Conservation (phyloP, 2,797 vertebrate genomes). For the Peromyscus nudipes region DNA sequence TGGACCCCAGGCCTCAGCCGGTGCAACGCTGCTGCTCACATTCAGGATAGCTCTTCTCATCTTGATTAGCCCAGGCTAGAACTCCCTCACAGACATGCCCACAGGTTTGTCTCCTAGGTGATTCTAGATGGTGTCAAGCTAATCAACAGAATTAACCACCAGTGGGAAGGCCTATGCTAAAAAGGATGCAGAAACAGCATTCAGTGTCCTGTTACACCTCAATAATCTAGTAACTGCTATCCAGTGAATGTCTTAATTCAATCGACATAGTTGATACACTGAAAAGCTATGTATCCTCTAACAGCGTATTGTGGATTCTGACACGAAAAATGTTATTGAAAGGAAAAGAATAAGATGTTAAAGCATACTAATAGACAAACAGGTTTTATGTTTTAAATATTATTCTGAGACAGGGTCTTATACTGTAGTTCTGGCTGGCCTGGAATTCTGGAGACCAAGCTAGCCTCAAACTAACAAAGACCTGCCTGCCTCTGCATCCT, state of each 20-base stretch:
- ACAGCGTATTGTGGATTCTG: not conserved
- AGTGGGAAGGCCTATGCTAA: not conserved
- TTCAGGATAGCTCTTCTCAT: not conserved
- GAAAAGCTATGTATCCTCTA: not conserved
- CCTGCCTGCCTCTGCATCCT: not conserved
- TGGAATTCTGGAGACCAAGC: not conserved
- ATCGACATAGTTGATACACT: not conserved
- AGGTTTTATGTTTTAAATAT: not conserved
- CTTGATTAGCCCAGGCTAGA: not conserved
- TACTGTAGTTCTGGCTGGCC: not conserved
- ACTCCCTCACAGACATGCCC: too few species aligned
- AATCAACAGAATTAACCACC: not conserved
- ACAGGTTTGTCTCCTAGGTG: not conserved
- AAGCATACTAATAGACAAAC: conserved; percentile 13
- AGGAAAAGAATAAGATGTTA: conserved; percentile 39
- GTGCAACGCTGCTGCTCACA: not conserved
- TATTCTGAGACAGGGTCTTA: not conserved
- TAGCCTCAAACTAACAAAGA: not conserved
- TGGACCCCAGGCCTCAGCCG: not conserved
- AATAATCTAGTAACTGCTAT: not conserved
- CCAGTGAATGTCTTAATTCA: not conserved
- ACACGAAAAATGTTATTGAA: conserved; percentile 36
- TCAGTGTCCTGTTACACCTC: not conserved
- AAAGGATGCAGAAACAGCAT: not conserved
- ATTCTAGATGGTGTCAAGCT: not conserved